Percentiles rank a stretch among this genome's conserved stretches.
Conservation (phyloP, 2,797 vertebrate species). For the Myotis vivesi region DNA sequence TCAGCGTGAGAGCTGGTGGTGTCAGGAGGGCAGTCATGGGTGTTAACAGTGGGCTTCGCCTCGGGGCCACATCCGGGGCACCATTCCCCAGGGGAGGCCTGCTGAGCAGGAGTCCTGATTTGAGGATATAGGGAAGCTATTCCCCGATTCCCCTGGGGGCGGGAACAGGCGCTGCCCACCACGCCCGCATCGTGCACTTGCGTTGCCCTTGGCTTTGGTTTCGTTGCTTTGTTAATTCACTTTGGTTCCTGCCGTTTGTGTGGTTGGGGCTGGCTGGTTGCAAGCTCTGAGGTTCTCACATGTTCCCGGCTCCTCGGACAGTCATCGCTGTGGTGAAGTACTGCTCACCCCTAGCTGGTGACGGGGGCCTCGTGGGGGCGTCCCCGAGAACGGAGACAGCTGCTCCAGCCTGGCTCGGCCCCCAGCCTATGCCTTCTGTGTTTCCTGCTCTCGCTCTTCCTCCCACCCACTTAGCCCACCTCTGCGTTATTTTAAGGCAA, state of each 20-base stretch:
- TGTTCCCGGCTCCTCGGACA: neutral
- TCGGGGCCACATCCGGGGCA: rapidly evolving
- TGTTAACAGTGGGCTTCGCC: rapidly evolving
- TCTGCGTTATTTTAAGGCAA: neutral
- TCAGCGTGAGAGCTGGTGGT: rapidly evolving
- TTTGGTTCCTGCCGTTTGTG: neutral
- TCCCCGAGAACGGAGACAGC: neutral
- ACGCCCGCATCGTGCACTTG: rapidly evolving
- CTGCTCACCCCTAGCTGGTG: neutral
- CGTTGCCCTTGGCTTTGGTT: neutral
- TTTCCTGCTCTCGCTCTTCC: neutral
- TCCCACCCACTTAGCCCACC: neutral
- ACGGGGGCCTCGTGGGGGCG: neutral
- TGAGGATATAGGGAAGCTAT: too few relatives aligned
- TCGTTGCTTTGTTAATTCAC: neutral
- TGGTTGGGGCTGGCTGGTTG: neutral
- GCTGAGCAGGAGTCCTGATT: neutral
- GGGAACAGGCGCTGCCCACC: too few relatives aligned
- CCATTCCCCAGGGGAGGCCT: neutral
- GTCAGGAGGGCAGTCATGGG: neutral
- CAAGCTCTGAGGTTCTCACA: neutral
- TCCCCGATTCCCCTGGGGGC: neutral
- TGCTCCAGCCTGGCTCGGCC: neutral
- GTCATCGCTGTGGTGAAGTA: neutral
- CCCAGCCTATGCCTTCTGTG: neutral